These are phyloP conservation scores for Poecile atricapillus DNA, from an alignment of 2,113 vertebrate genomes.

Conservation along the genomic window DNA sequence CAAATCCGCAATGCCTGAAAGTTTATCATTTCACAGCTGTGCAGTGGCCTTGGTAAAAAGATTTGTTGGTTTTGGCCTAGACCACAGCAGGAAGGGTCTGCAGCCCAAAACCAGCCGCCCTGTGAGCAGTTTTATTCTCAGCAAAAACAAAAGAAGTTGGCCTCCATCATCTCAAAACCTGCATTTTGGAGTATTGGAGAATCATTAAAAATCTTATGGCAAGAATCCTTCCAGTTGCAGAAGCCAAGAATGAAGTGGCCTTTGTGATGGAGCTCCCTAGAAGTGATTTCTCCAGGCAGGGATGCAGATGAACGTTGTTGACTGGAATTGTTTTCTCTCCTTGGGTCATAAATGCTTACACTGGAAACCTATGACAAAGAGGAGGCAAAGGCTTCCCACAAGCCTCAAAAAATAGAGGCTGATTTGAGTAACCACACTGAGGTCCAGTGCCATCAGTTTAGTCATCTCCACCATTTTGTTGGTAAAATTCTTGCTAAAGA, in stretches of 20 bases:
- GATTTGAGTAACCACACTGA: background rate
- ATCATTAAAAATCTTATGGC: background rate
- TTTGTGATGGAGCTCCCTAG: background rate
- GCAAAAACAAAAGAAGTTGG: background rate
- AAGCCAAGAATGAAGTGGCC: background rate
- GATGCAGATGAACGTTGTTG: fast-evolving
- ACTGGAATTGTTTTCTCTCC: background rate
- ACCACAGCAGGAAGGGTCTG: background rate
- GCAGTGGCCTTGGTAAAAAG: background rate
- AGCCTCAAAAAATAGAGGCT: background rate
- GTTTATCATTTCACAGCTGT: conserved; percentile 48
- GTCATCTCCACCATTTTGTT: background rate
- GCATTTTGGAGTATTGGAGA: background rate
- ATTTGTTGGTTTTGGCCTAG: conserved; percentile 26
- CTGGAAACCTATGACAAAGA: background rate
- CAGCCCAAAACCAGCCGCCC: background rate
- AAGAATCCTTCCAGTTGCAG: background rate
- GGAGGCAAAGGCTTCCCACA: background rate
- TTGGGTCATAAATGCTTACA: background rate
- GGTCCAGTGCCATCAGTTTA: background rate
- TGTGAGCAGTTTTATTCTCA: background rate
- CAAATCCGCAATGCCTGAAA: background rate
- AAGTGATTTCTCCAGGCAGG: background rate
- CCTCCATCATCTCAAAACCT: background rate
- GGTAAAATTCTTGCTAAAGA: background rate